A percentile compares a stretch with the other conserved stretches of the same genome.
phyloP scores from a whole-genome alignment of 2,888 invertebrate species.

The Limnephilus lunatus region DNA sequence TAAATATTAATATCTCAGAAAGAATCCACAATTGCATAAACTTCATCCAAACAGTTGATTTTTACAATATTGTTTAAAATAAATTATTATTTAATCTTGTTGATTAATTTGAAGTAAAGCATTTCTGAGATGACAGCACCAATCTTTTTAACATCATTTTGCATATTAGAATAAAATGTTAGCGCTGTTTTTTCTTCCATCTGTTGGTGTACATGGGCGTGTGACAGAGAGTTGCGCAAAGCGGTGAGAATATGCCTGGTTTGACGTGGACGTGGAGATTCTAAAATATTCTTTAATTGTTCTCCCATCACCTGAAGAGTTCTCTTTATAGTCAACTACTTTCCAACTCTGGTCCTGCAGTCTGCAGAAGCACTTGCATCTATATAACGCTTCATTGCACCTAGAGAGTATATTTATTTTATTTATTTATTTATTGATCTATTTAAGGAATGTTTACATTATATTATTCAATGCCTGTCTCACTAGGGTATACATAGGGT shows the following conservation, averaged over 20 bases:
- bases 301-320: conserved; percentile 15
- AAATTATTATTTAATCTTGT: background rate
- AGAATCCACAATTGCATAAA: background rate
- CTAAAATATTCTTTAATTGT: background rate
- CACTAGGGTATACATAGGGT: no score
- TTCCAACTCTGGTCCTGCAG: background rate
- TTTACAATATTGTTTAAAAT: background rate
- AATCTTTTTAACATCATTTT: conserved; percentile 4
- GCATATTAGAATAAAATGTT: conserved; percentile 14
- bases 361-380: background rate
- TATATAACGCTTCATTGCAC: background rate
- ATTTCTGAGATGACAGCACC: background rate
- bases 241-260: background rate
- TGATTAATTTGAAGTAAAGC: background rate
- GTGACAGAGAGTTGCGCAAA: conserved; percentile 11
- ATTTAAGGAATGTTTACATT: no score
- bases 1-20: background rate
- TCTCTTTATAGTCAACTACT: background rate
- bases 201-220: background rate
- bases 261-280: background rate
- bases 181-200: background rate
- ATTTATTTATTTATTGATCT: no score
- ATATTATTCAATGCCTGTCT: no score
- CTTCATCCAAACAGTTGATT: background rate
- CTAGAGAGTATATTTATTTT: background rate